These are phyloP conservation scores for Zygaena filipendulae DNA, from an alignment of 2,888 invertebrate species.

Conservation along the genomic window DNA sequence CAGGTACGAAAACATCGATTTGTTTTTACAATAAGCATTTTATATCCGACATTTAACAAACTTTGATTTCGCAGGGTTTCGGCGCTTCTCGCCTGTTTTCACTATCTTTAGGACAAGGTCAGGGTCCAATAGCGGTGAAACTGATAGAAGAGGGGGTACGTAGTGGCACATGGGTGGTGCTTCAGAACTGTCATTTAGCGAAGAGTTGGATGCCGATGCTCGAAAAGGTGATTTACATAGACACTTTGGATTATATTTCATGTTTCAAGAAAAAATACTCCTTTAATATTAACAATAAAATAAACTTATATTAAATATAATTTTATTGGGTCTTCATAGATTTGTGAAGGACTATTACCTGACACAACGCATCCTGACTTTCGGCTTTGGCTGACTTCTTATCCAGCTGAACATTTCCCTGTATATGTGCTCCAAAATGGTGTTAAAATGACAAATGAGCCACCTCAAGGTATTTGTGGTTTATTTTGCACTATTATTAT, in stretches of 20 bases:
- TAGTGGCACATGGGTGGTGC: conserved; percentile 90
- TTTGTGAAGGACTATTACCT: conserved; percentile 84
- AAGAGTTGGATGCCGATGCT: conserved; percentile 94
- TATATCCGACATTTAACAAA: neutral
- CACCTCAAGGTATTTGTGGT: conserved; percentile 86
- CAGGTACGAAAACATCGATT: too few relatives aligned
- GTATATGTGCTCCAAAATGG: conserved; percentile 92
- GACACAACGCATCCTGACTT: conserved; percentile 92
- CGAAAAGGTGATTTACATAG: conserved; percentile 82
- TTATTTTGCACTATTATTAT: too few relatives aligned
- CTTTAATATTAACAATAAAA: too few relatives aligned
- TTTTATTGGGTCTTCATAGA: conserved; percentile 40
- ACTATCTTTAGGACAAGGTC: conserved; percentile 92
- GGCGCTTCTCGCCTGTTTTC: conserved; percentile 80
- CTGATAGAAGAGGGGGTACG: conserved; percentile 87
- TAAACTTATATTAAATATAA: neutral
- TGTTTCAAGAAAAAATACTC: too few relatives aligned
- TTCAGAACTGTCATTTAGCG: conserved; percentile 96
- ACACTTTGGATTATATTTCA: too few relatives aligned
- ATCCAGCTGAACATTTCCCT: conserved; percentile 92
- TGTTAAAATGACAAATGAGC: conserved; percentile 97
- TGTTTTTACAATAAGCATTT: too few relatives aligned
- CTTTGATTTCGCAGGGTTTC: conserved; percentile 65
- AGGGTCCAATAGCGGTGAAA: conserved; percentile 88
- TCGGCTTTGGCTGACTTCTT: conserved; percentile 94